Conservation (phyloP, 2,888 invertebrate genomes). For the Carpatolechia fugitivella region DNA sequence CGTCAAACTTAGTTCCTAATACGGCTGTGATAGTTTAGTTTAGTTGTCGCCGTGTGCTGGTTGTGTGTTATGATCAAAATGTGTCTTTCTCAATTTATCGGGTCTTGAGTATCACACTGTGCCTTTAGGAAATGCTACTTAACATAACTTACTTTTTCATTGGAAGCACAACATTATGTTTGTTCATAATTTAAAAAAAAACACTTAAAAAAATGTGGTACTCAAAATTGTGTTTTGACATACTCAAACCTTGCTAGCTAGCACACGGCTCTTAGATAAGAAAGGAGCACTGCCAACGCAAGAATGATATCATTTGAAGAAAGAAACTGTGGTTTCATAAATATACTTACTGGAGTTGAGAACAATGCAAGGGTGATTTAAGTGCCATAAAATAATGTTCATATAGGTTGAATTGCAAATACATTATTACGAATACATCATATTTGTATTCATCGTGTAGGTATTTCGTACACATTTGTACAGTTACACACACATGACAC, state of each 20-base stretch:
- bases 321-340: neutral
- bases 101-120: too few species aligned
- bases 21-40: slow-evolving; percentile 44
- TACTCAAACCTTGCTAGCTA: neutral
- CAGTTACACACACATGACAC: too few species aligned
- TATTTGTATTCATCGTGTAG: slow-evolving; percentile 4
- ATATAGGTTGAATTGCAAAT: slow-evolving; percentile 23
- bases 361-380: slow-evolving; percentile 17
- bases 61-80: too few species aligned
- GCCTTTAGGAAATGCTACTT: too few species aligned
- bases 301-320: neutral
- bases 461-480: too few species aligned
- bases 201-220: too few species aligned
- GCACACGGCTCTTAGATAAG: neutral
- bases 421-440: slow-evolving; percentile 39
- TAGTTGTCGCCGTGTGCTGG: neutral
- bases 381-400: slow-evolving; percentile 33
- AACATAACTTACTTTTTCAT: too few species aligned
- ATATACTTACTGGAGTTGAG: neutral
- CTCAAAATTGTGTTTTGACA: neutral
- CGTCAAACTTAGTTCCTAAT: slow-evolving; percentile 67
- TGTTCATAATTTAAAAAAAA: too few species aligned
- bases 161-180: too few species aligned
- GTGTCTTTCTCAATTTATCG: too few species aligned
- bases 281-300: neutral